Percentiles rank a stretch among this genome's conserved stretches.
phyloP scores from a whole-genome alignment of 2,797 vertebrate species.

The Macropodus opercularis region DNA sequence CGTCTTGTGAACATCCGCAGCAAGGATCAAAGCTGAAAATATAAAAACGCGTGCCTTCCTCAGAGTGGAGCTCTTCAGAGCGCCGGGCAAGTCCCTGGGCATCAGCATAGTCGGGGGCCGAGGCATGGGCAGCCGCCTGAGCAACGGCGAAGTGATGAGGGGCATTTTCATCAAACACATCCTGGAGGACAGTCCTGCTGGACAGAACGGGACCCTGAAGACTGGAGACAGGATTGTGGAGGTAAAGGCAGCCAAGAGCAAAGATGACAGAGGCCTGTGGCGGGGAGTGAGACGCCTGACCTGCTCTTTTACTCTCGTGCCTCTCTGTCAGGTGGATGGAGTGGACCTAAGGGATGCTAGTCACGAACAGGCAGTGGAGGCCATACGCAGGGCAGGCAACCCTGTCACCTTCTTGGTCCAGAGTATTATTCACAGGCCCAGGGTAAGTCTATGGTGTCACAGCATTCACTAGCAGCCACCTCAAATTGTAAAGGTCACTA shows the following conservation, averaged over 20 bases:
- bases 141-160: conserved; percentile 96
- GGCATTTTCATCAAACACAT: conserved; percentile 99
- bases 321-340: conserved; percentile 89
- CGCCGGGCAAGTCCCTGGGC: conserved; percentile 92
- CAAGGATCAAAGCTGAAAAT: conserved; percentile 29
- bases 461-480: conserved; percentile 17
- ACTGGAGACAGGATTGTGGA: conserved; percentile 96
- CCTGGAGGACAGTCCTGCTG: conserved; percentile 95
- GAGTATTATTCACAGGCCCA: conserved; percentile 91
- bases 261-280: neutral
- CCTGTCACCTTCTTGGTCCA: conserved; percentile 97
- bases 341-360: conserved; percentile 96
- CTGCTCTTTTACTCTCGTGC: conserved; percentile 29
- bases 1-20: no score
- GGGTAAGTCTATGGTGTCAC: conserved; percentile 84
- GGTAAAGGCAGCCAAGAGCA: conserved; percentile 75
- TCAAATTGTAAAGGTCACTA: conserved; percentile 35
- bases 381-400: conserved; percentile 95
- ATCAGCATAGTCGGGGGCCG: conserved; percentile 98
- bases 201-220: conserved; percentile 93
- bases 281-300: neutral
- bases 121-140: conserved; percentile 97
- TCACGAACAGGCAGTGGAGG: conserved; percentile 98
- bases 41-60: conserved; percentile 17
- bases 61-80: conserved; percentile 94